Evolutionary conservation across 2,797 vertebrate genomes (phyloP).

Genomic region (Sebastes goodei): DNA sequence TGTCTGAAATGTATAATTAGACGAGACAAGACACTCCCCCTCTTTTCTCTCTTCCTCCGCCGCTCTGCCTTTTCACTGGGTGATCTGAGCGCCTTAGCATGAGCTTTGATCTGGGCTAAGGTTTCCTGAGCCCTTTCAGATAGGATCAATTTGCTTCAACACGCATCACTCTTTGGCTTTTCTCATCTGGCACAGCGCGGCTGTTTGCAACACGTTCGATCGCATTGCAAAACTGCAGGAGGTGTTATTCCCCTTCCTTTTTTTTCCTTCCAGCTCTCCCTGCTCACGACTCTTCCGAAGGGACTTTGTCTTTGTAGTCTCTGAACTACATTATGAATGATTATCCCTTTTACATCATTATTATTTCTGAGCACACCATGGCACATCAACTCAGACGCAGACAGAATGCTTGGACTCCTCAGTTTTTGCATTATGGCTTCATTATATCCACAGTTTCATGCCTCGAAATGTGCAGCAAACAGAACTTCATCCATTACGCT

Average conservation of each 20-base stretch:
- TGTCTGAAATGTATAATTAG: slow-evolving; percentile 87
- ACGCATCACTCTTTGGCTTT: slow-evolving; percentile 73
- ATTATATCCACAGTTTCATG: slow-evolving; percentile 60
- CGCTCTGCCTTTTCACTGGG: slow-evolving; percentile 63
- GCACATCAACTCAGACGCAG: slow-evolving; percentile 65
- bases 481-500: slow-evolving; percentile 55
- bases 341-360: slow-evolving; percentile 67
- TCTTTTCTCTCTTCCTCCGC: slow-evolving; percentile 56
- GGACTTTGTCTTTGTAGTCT: slow-evolving; percentile 64
- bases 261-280: slow-evolving; percentile 27
- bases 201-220: slow-evolving; percentile 54
- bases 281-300: slow-evolving; percentile 50
- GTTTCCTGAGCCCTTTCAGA: slow-evolving; percentile 81
- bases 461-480: slow-evolving; percentile 56
- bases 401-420: slow-evolving; percentile 52
- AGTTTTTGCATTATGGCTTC: slow-evolving; percentile 61
- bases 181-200: slow-evolving; percentile 48
- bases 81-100: slow-evolving; percentile 79
- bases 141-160: slow-evolving; percentile 82
- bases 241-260: slow-evolving; percentile 48
- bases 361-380: slow-evolving; percentile 69
- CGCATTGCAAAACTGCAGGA: slow-evolving; percentile 63
- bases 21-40: slow-evolving; percentile 81
- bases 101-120: slow-evolving; percentile 84
- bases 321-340: slow-evolving; percentile 65